Conservation (phyloP, 1,140 invertebrate species). For the Brachionus calyciflorus region DNA sequence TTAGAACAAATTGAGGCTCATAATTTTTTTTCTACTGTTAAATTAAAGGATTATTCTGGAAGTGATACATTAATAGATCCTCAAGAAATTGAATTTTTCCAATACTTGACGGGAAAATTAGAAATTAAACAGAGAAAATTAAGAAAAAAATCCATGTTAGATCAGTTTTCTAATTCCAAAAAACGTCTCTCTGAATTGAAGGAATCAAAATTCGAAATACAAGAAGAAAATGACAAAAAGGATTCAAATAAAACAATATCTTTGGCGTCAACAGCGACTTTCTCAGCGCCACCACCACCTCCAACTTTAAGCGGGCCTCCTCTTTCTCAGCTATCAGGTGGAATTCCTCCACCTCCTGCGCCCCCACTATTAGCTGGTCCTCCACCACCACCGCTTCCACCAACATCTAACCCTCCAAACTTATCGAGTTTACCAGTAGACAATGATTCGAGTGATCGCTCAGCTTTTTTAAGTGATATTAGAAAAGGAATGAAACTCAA, state of each 20-base stretch:
- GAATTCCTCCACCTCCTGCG: not conserved
- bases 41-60: not conserved
- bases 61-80: not conserved
- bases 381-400: conserved; percentile 48
- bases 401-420: conserved; percentile 27
- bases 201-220: not conserved
- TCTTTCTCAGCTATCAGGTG: not conserved
- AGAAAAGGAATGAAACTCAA: conserved; percentile 75
- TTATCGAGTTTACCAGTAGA: conserved; percentile 22
- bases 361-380: not conserved
- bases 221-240: conserved; percentile 48
- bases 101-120: conserved; percentile 8
- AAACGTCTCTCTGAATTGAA: not conserved
- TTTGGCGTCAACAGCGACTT: conserved; percentile 35
- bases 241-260: conserved; percentile 47
- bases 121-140: conserved; percentile 21
- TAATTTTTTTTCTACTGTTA: not conserved
- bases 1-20: conserved; percentile 8
- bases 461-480: conserved; percentile 74
- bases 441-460: conserved; percentile 65
- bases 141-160: conserved; percentile 2
- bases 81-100: conserved; percentile 26
- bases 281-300: not conserved
- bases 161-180: conserved; percentile 15
- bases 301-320: conserved; percentile 31